Base-by-base conservation (phyloP, 2,797 vertebrate genomes). In the Mormyrus hasselquistii region DNA sequence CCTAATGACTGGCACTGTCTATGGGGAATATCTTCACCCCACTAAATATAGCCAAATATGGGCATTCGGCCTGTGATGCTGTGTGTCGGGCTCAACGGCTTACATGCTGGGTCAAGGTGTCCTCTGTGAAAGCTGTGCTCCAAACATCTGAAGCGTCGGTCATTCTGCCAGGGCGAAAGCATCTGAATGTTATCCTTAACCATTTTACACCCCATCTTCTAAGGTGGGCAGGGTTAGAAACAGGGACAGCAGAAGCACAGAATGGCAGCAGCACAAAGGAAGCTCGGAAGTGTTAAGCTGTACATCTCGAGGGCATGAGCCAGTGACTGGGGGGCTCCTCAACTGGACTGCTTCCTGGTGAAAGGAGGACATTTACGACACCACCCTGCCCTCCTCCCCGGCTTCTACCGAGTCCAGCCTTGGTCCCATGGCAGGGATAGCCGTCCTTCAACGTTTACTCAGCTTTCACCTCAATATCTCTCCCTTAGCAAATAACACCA, bases 131-230 rank as follows among this genome's bases (percentile, higher is more conserved):
- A 34, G 92, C 92, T n/a, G 90, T 90, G 89, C 90, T 94, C 95
- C 95, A 96, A 4, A 96, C 94, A 88, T 92, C 91, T 50, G 91
- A 91, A 2, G 92, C 94, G 90, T 96, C 94, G 29, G 95, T 96
- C 88, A 95, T 50, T 89, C 95, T 96, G 4, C n/a, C 86, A 57
- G 89, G 50, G 59, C 86, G 25, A 85, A 41, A 85, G 57, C 2
- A 44, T 49, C 12, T 10, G 3, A 49, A 7, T 16, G 34, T 49
- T 49, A 9, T 29, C 47, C n/a, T 86, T 86, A 57, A 38, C 7
- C 16, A 4, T 87, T 59, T 9, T 59, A 6, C 34, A 34, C 29
- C 34, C 5, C 29, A 52, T 52, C 47, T 14, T 86, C 59, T 65
- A 65, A 29, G 22, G 59, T 65, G 59, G 22, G 59, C 10, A 22